Evolutionary conservation across 2,888 invertebrate genomes (phyloP), one percentile per base, ranked within the genome.

Genomic region (Dynastes hyllus): DNA sequence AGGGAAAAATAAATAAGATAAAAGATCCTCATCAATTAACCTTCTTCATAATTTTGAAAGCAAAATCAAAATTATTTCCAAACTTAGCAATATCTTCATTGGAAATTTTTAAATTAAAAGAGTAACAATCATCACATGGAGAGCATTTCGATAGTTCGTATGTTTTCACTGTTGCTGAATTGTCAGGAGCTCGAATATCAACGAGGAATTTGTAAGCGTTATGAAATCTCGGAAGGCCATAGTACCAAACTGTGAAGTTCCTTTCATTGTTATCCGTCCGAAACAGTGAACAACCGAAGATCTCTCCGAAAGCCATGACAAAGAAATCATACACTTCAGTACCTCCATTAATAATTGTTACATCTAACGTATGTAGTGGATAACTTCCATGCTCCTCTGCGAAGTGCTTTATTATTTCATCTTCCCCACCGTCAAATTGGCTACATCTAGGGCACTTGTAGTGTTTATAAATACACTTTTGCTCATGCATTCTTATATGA

Each of bases 391-490:
- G 80, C 27, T 75, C 67, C 32, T 69, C 45, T 22, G 71, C 61
- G 53, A 80, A 78, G 32, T 80, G 80, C 22, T 80, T 45, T 16
- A 16, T 53, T 13, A 73, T 78, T 67, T 80, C n/a, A n/a, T 80
- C 67, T 65, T 80, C 50, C 13, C 29, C 32, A 16, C 77, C 78
- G 65, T 63, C 32, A 55, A 51, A 80, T 16, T 78, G 67, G 63
- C 66, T 45, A 45, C 80, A 80, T 22, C 50, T 65, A 13, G 80
- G 80, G 45, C 80, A 80, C 22, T 78, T 78, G 55, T 78, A 80
- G 5, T 22, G 27, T 27, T 66, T 77, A 51, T 76, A 61, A 11
- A 50, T 13, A 58, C 80, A 80, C 27, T 16, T 80, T 32, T 73
- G 70, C 37, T 80, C 80, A 50, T 80, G 80, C 61, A 37, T 75